Evolutionary conservation across 1,140 invertebrate genomes (phyloP).

Genomic region (Ephestia elutella): DNA sequence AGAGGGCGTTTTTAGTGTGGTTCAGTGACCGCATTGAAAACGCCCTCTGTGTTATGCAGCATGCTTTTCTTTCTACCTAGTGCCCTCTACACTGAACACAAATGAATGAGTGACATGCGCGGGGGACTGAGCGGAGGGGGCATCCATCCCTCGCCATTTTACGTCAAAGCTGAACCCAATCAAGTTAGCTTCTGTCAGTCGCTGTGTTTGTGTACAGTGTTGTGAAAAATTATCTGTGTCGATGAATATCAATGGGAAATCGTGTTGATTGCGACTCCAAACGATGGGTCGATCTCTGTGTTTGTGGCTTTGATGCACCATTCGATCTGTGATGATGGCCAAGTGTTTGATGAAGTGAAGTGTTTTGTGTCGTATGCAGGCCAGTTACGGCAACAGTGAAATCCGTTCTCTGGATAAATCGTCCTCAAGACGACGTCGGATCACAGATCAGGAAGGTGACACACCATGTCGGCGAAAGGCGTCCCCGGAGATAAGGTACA

Average conservation of each 20-base stretch:
- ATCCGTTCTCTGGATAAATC: constrained; percentile 69
- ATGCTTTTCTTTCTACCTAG: background rate
- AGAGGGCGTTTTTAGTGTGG: no score
- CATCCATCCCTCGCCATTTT: constrained; percentile 66
- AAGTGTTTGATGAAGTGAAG: constrained; percentile 67
- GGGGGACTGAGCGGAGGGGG: constrained; percentile 49
- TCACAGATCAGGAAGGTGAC: constrained; percentile 53
- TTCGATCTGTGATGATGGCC: constrained; percentile 67
- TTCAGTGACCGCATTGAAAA: no score
- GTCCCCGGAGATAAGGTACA: constrained; percentile 71
- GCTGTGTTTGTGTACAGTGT: constrained; percentile 71
- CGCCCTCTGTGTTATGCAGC: background rate
- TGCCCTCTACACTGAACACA: background rate
- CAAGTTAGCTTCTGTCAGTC: constrained; percentile 69
- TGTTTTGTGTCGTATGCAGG: constrained; percentile 71
- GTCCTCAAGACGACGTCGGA: constrained; percentile 62
- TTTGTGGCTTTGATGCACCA: constrained; percentile 67
- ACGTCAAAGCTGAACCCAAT: constrained; percentile 64
- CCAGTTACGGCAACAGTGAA: constrained; percentile 65
- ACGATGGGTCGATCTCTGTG: constrained; percentile 68
- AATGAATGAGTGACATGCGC: constrained; percentile 29
- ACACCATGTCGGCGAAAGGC: constrained; percentile 69
- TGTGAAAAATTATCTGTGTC: constrained; percentile 70
- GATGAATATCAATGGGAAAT: constrained; percentile 72
- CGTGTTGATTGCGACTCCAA: constrained; percentile 63